Conservation (phyloP, 1,140 invertebrate genomes). For the Psilanteris sp. region DNA sequence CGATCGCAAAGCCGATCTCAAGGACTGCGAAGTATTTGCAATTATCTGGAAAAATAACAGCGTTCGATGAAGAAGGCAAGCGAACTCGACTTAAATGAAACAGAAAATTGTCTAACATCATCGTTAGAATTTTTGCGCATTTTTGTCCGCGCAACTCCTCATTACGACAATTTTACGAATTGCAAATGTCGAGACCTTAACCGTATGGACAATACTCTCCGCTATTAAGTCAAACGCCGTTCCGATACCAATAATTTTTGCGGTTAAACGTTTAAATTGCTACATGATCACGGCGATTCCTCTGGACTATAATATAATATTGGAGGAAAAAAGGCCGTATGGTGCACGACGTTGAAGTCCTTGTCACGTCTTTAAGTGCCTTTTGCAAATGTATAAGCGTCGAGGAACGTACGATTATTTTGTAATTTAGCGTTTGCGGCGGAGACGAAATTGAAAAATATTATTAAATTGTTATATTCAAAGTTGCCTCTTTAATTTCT, state of each 20-base stretch:
- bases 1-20: conserved; percentile 26
- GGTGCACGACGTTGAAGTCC: conserved; percentile 36
- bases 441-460: conserved; percentile 37
- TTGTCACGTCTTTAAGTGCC: conserved; percentile 58
- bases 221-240: conserved; percentile 65
- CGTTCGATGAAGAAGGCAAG: conserved; percentile 7
- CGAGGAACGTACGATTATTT: conserved; percentile 34
- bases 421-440: conserved; percentile 28
- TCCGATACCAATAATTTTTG: conserved; percentile 75
- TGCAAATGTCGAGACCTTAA: conserved; percentile 56
- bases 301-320: conserved; percentile 57
- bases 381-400: conserved; percentile 46
- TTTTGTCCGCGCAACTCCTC: conserved; percentile 50
- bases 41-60: conserved; percentile 44
- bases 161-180: conserved; percentile 63
- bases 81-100: conserved; percentile 46
- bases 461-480: conserved; percentile 25
- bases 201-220: conserved; percentile 64
- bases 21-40: conserved; percentile 12
- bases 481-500: too few species aligned
- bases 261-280: conserved; percentile 75
- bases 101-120: conserved; percentile 42
- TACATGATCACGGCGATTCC: conserved; percentile 68
- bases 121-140: conserved; percentile 8
- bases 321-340: conserved; percentile 40